Base-by-base conservation (phyloP, 2,888 invertebrate genomes). In the Drosophila cognata region DNA sequence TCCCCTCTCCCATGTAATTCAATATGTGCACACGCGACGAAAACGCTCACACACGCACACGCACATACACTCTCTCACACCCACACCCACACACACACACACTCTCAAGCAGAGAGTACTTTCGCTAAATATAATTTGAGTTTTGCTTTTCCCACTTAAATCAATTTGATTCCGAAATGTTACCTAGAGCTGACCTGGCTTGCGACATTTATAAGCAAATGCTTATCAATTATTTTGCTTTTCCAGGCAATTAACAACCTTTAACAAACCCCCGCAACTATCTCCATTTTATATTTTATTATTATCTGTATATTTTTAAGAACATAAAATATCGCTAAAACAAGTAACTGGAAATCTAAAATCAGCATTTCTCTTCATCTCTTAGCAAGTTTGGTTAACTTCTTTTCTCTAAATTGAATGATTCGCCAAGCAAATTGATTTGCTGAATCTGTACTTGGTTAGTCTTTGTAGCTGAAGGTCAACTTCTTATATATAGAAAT, bases 141-240 rank as follows among this genome's bases (percentile, higher is more conserved):
- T 62, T 78, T 46, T 69, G 48, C 58, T 73, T 64, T 43, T 46
- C 11, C 28, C 73, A 84, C 77, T 82, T 50, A 72, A 84, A 80
- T 83, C 74, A 74, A 73, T 64, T 79, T 71, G 6, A 51, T 64
- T 61, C 38, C 35, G 33, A 62, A 79, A 77, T 70, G 53, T 53
- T 60, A 46, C 60, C 29, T 48, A 29, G 4, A 29, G 52, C 48
- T 68, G 70, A 71, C 53, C 52, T 59, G 46, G 52, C 35, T 78
- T 41, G 52, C 71, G 7, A 58, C 57, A 69, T 66, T 64, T 64
- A 61, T 67, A 58, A 51, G 35, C 41, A 61, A 55, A 52, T 72
- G 67, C 50, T 35, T 36, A 58, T 56, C 62, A 71, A 74, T 67
- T 71, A 41, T 28, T 65, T 36, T 43, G 38, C 46, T 43, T 31